Conservation (phyloP, 2,888 invertebrate species). For the Phalera bucephala region DNA sequence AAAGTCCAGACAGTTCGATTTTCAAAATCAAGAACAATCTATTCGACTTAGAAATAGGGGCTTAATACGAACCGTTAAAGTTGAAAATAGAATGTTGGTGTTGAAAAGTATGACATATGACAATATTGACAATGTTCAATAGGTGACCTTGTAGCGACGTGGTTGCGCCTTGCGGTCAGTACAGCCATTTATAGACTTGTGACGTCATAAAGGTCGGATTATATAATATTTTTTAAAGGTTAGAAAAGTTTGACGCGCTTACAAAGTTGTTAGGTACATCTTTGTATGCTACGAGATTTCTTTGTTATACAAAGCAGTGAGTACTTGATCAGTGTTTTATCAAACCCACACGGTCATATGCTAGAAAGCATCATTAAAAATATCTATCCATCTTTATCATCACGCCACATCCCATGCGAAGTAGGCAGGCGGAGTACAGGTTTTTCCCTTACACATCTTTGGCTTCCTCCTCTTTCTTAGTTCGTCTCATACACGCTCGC, state of each 20-base stretch:
- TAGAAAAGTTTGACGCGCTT: constrained; percentile 3
- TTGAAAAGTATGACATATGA: constrained; percentile 28
- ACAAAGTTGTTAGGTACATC: too few species aligned
- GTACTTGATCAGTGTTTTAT: too few species aligned
- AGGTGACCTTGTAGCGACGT: constrained; percentile 23
- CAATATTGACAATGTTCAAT: constrained; percentile 23
- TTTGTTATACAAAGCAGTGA: too few species aligned
- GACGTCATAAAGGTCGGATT: constrained; percentile 22
- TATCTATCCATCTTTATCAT: too few species aligned
- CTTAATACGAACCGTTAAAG: constrained; percentile 2
- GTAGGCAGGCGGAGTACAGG: too few species aligned
- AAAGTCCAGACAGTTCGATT: background rate
- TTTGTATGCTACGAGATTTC: too few species aligned
- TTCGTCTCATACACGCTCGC: too few species aligned
- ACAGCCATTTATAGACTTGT: constrained; percentile 13
- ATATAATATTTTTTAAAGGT: constrained; percentile 17
- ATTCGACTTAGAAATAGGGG: background rate
- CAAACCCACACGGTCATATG: too few species aligned
- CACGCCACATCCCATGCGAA: too few species aligned
- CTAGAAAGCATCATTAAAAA: too few species aligned
- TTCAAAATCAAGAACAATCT: background rate
- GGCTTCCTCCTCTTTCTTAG: too few species aligned
- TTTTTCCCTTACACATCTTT: too few species aligned
- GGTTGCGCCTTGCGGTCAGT: constrained; percentile 26
- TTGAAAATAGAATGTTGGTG: constrained; percentile 10